phyloP scores from a whole-genome alignment of 2,797 vertebrate genomes.

The Rhadinocentrus ornatus region DNA sequence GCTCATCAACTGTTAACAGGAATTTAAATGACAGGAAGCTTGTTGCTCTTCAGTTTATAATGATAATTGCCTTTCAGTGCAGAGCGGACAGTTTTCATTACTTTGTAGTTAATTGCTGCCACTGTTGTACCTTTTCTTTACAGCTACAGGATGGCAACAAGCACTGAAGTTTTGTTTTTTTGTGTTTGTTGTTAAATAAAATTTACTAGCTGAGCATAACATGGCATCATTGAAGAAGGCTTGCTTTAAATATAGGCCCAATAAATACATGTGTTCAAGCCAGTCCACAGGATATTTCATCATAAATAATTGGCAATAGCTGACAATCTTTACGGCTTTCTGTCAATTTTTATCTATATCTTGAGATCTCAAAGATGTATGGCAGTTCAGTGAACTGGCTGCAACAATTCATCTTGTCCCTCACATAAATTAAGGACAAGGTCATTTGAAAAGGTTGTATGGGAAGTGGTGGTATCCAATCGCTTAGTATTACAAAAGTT shows the following conservation, averaged over 20 bases:
- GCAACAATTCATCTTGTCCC: no score
- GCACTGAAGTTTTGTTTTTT: background rate
- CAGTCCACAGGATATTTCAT: no score
- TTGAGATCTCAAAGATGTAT: no score
- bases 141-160: background rate
- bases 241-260: no score
- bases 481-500: no score
- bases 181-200: background rate
- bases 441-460: background rate
- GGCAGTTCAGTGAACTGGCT: no score
- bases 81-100: slow-evolving; percentile 17
- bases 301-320: no score
- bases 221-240: no score
- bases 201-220: background rate
- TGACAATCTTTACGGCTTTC: no score
- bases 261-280: no score
- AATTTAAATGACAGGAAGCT: slow-evolving; percentile 38
- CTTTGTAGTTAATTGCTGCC: slow-evolving; percentile 31
- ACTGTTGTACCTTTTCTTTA: slow-evolving; percentile 13
- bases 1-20: slow-evolving; percentile 25
- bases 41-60: slow-evolving; percentile 24
- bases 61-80: slow-evolving; percentile 44
- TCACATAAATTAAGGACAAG: background rate
- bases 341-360: no score
- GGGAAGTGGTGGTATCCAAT: background rate